Percentiles rank a stretch among this genome's conserved stretches.
These are phyloP conservation scores for Poeciliopsis retropinna DNA, from an alignment of 2,113 vertebrate species.

Conservation along the genomic window DNA sequence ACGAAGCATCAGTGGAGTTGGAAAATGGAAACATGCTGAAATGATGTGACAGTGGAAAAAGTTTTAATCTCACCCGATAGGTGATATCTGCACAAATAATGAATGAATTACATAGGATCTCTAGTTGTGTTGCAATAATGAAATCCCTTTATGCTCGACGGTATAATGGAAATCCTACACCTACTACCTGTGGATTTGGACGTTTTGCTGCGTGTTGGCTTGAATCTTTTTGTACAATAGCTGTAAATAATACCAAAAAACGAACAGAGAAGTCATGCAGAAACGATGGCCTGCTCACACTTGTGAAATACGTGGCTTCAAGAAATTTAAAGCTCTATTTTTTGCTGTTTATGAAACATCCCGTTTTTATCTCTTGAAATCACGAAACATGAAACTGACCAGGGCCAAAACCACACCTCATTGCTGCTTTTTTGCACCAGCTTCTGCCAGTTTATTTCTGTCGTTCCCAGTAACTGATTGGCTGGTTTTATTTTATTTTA, in stretches of 20 bases:
- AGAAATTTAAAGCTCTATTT: slow-evolving; percentile 27
- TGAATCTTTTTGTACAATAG: slow-evolving; percentile 59
- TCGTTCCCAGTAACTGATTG: slow-evolving; percentile 38
- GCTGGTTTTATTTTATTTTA: not conserved
- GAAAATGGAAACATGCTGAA: not conserved
- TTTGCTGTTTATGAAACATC: not conserved
- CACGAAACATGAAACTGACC: slow-evolving; percentile 25
- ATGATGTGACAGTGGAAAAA: not conserved
- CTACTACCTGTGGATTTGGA: slow-evolving; percentile 49
- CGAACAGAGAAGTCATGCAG: slow-evolving; percentile 13
- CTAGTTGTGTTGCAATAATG: slow-evolving; percentile 29
- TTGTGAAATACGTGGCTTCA: slow-evolving; percentile 25
- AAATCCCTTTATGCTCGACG: slow-evolving; percentile 14
- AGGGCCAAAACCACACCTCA: slow-evolving; percentile 59
- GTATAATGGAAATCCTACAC: slow-evolving; percentile 58
- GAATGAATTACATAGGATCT: not conserved
- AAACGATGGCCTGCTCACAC: slow-evolving; percentile 40
- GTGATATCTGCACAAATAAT: not conserved
- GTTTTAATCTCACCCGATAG: not conserved
- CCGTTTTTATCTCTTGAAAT: slow-evolving; percentile 12
- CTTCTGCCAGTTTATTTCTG: slow-evolving; percentile 36
- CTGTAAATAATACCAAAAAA: slow-evolving; percentile 62
- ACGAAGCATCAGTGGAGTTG: slow-evolving; percentile 3
- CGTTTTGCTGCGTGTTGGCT: slow-evolving; percentile 32
- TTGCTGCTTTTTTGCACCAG: slow-evolving; percentile 63